These are phyloP conservation scores for Scotopteryx bipunctaria DNA, from an alignment of 2,888 invertebrate genomes.

Conservation along the genomic window DNA sequence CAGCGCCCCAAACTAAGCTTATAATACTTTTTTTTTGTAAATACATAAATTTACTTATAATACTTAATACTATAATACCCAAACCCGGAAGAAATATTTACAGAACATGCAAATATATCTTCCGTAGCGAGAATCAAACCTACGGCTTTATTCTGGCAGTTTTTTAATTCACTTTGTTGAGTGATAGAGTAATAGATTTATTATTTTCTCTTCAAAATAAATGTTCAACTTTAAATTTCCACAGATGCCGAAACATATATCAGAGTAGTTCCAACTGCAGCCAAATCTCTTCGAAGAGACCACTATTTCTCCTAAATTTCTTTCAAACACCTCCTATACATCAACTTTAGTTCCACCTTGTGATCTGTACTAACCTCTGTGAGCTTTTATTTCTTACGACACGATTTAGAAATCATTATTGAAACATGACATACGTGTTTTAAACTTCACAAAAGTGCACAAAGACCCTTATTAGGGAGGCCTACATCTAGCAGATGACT, in stretches of 20 bases:
- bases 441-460: no score
- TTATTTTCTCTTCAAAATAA: slow-evolving; percentile 16
- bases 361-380: slow-evolving; percentile 65
- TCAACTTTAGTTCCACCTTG: slow-evolving; percentile 71
- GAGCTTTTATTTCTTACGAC: slow-evolving; percentile 45
- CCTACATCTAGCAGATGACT: no score
- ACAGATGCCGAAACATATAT: slow-evolving; percentile 27
- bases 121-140: no score
- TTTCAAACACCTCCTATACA: slow-evolving; percentile 63
- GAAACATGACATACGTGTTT: neutral
- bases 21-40: no score
- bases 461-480: no score
- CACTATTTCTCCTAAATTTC: slow-evolving; percentile 60
- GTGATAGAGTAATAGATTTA: neutral
- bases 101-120: no score
- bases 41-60: no score
- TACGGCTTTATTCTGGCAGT: no score
- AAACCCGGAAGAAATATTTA: no score
- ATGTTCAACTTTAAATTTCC: slow-evolving; percentile 12
- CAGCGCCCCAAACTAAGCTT: no score
- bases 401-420: slow-evolving; percentile 33
- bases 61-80: no score
- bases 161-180: no score
- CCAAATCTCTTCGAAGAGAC: slow-evolving; percentile 43
- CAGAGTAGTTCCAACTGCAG: slow-evolving; percentile 39